Base-by-base conservation (phyloP, 1,140 invertebrate genomes). In the Sinonovacula constricta region DNA sequence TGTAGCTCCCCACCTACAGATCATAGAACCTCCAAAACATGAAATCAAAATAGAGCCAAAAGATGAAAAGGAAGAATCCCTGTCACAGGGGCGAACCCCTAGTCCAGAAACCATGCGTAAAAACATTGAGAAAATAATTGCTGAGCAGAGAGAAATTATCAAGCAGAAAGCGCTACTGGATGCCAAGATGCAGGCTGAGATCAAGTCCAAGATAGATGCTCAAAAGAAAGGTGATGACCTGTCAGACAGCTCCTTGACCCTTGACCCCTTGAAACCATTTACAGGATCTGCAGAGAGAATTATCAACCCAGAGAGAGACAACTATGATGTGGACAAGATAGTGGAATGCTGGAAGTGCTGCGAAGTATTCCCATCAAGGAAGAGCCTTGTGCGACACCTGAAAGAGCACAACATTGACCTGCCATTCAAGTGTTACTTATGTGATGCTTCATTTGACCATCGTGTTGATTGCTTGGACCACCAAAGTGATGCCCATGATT, bases 341-440 rank as follows among this genome's bases (percentile, higher is more conserved):
- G 85, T 81, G 2, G 80, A 82, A 45, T 90, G 89, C 82, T 89
- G 87, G 87, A 86, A 88, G 69, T 90, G 89, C 68, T 72, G 66
- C 1, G 78, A 83, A 34, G 78, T 83, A 34, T 89, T 89, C 71
- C 70, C 69, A 7, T 85, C 84, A 2, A 71, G 88, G 24, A 88
- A 90, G 77, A 72, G 86, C 34, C 70, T 90, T 22, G 83, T 88
- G 12, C 83, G 86, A 26, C 89, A 89, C 49, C 78, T 88, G 62
- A 89, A 89, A 60, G 88, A 89, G 72, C 88, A 90, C 74, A 87
- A 87, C 65, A 86, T 87, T 39, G 95, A 96, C 76, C 91, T 95
- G 34, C 96, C 96, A 0, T 98, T 96, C 92, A 97, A 97, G 88
- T 99, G 97, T 86, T 96, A 98, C 90, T 91, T 98, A 0, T 98